Evolutionary conservation across 2,797 vertebrate species (phyloP).

Genomic region (Phrynocephalus vlangalii): DNA sequence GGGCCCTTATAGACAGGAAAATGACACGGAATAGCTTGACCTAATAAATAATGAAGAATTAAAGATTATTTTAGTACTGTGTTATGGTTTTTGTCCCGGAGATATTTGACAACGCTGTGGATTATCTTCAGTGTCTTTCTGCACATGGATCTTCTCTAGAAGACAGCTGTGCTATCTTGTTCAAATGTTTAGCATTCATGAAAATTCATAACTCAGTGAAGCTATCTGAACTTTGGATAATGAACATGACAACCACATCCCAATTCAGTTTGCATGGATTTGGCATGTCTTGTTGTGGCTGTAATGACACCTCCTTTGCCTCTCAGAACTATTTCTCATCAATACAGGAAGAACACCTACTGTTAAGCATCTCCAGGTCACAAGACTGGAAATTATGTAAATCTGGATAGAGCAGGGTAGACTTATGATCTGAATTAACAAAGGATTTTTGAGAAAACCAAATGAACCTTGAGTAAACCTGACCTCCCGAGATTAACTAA

Average conservation of each 20-base stretch:
- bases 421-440: constrained; percentile 42
- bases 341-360: background rate
- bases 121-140: background rate
- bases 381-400: constrained; percentile 47
- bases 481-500: constrained; percentile 23
- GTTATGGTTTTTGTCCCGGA: background rate
- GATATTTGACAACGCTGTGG: background rate
- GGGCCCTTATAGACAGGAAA: background rate
- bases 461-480: constrained; percentile 37
- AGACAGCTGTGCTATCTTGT: background rate
- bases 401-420: constrained; percentile 32
- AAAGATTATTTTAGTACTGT: background rate
- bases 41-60: background rate
- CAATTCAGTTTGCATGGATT: background rate
- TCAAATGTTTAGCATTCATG: background rate
- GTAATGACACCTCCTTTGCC: background rate
- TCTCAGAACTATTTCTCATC: constrained; percentile 13
- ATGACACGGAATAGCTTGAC: background rate
- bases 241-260: background rate
- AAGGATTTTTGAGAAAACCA: constrained; percentile 37
- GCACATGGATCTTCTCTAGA: background rate
- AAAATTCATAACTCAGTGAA: background rate
- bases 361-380: constrained; percentile 30
- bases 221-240: background rate
- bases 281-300: background rate